Base-by-base conservation (phyloP, 2,797 vertebrate species). In the Chrysolophus pictus region DNA sequence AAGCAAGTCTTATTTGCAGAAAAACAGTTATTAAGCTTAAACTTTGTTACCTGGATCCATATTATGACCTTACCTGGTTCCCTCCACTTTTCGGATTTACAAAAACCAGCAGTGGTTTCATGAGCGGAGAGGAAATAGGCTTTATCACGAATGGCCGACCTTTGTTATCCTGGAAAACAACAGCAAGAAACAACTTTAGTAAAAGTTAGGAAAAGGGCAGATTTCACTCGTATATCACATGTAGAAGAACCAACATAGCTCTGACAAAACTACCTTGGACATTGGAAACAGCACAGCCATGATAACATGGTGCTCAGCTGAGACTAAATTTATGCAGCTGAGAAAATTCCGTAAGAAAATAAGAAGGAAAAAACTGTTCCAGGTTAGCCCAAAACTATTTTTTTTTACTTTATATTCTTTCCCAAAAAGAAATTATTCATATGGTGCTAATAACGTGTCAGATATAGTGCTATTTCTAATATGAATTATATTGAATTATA, bases 51-150 rank as follows among this genome's bases (percentile, higher is more conserved):
- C 18, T 62, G 49, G 47, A 51, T 59, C 17, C 17, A 49, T 17
- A 26, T 59, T 3, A 80, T 55, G 2, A 2, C 75, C 96, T 97
- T 92, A 99, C 99, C 99, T 99, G 99, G 97, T 99, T 99, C 59
- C 99, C 99, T 16, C 99, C 99, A 49, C 99, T 99, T 97, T 99
- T 99, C 84, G 99, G 99, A 96, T 99, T 99, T 68, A 99, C 99
- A 92, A 99, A 99, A 80, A 99, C 99, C 96, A 99, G 97, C 93
- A 99, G 98, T 1, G 99, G 99, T 94, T 99, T 99, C 98, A 99
- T 99, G 87, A 99, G 98, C 5, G 99, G 99, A 22, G 99, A 99
- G 11, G 99, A 99, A 69, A 99, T 98, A 4, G 99, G 99, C 94
- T 99, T 99, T 97, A 99, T 97, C 95, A 99, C 98, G 97, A 99